Conservation (phyloP, 1,140 invertebrate species). For the Cyphomyrmex costatus region DNA sequence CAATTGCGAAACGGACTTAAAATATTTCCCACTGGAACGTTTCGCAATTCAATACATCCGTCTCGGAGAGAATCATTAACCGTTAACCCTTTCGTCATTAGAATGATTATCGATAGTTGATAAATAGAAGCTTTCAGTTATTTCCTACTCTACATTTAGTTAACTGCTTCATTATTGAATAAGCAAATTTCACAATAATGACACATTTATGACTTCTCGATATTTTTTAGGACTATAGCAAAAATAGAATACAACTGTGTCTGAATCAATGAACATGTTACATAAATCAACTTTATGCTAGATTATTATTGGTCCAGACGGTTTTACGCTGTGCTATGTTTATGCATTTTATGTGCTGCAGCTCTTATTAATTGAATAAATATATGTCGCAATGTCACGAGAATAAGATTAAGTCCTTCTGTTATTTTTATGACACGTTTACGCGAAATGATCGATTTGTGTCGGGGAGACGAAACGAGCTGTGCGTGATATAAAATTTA, state of each 20-base stretch:
- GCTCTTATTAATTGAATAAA: not conserved
- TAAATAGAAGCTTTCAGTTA: not conserved
- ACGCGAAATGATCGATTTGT: not conserved
- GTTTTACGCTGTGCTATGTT: too few species aligned
- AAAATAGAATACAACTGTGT: too few species aligned
- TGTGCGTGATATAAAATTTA: slow-evolving; percentile 65
- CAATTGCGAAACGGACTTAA: not conserved
- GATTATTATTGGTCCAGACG: too few species aligned
- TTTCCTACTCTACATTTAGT: not conserved
- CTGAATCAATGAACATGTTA: too few species aligned
- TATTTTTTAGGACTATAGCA: not conserved
- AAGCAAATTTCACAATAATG: slow-evolving; percentile 3
- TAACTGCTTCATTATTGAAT: not conserved
- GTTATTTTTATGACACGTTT: not conserved
- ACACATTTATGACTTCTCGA: not conserved
- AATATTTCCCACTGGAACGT: not conserved
- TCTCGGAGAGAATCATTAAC: slow-evolving; percentile 5
- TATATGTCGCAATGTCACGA: not conserved
- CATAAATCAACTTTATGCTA: too few species aligned
- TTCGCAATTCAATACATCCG: slow-evolving; percentile 10
- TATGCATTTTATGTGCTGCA: too few species aligned
- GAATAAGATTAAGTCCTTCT: not conserved
- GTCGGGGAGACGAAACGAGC: not conserved
- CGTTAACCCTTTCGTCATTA: not conserved
- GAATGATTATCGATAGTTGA: not conserved